These are phyloP conservation scores for Hippoglossus hippoglossus DNA, from an alignment of 2,797 vertebrate species.

Conservation along the genomic window DNA sequence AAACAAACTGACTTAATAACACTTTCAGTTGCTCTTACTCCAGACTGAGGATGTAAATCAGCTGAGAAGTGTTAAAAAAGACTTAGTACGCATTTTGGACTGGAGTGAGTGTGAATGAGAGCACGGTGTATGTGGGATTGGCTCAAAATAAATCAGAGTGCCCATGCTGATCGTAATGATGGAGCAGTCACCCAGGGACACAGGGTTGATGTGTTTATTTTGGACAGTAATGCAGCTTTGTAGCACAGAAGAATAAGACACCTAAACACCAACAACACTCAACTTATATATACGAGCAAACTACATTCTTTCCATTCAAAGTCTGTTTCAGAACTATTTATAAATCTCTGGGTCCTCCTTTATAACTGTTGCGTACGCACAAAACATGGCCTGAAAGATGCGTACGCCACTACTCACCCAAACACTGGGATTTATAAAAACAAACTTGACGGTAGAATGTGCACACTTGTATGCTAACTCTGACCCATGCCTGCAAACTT, in stretches of 20 bases:
- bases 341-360: no score
- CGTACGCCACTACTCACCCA: no score
- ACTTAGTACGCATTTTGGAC: not conserved
- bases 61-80: not conserved
- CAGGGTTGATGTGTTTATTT: conserved; percentile 8
- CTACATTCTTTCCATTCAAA: not conserved
- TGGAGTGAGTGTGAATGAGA: not conserved
- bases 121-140: not conserved
- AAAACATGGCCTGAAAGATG: no score
- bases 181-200: conserved; percentile 27
- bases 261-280: not conserved
- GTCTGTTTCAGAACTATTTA: no score
- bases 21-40: no score
- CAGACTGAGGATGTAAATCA: no score
- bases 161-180: conserved; percentile 11
- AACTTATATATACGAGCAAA: not conserved
- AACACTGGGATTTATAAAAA: no score
- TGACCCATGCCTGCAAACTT: no score
- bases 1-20: no score
- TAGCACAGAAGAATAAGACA: not conserved
- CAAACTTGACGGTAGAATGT: no score
- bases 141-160: conserved; percentile 29
- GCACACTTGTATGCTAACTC: no score
- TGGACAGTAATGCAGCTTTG: conserved; percentile 4
- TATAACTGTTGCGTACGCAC: no score